These are phyloP conservation scores for Psittacus erithacus DNA, from an alignment of 2,113 vertebrate genomes.

Conservation along the genomic window DNA sequence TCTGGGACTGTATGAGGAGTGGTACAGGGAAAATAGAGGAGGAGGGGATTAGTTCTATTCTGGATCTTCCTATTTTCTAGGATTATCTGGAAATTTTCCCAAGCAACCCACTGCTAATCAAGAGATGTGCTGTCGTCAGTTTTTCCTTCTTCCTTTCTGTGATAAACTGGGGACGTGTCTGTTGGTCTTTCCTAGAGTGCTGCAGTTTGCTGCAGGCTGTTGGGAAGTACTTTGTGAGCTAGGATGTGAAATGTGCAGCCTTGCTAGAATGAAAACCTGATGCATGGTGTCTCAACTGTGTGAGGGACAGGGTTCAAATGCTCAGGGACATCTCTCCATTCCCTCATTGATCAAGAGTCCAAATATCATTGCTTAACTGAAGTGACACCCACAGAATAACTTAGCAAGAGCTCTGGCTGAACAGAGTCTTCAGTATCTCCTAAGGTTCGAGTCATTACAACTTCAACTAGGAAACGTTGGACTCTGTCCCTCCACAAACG, in stretches of 20 bases:
- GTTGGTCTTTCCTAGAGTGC: not conserved
- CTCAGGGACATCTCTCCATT: not conserved
- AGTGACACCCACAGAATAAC: not conserved
- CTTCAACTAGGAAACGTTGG: not conserved
- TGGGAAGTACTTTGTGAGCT: not conserved
- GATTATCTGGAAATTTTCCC: not conserved
- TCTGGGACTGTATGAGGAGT: not conserved
- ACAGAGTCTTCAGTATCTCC: not conserved
- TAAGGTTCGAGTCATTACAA: not conserved
- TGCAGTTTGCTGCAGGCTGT: not conserved
- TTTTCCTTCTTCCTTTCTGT: not conserved
- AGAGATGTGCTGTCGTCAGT: not conserved
- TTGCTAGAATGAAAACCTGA: not conserved
- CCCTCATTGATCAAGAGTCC: not conserved
- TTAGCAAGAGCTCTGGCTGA: not conserved
- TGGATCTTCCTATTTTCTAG: not conserved
- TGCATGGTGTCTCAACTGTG: not conserved
- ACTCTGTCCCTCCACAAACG: not conserved
- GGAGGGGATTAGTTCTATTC: not conserved
- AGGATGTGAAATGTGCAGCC: not conserved
- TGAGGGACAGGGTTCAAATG: not conserved
- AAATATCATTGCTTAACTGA: not conserved
- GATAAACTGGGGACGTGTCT: not conserved
- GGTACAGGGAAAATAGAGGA: not conserved
- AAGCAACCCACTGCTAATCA: not conserved